A percentile compares a stretch with the other conserved stretches of the same genome.
Conservation (phyloP, 2,888 invertebrate genomes). For the Eupsilia transversa region DNA sequence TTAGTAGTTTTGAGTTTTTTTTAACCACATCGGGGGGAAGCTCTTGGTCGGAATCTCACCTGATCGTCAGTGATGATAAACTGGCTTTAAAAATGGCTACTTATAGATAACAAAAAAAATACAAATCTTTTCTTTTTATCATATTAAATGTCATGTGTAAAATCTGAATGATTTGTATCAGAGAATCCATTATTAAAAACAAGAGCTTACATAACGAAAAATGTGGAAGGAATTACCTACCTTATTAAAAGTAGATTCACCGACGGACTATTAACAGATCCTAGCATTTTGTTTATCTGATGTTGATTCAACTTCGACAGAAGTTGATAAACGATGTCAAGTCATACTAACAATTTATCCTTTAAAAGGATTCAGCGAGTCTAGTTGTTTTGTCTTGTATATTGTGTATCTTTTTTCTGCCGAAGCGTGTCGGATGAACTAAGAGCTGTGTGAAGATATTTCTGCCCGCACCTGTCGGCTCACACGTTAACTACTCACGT, state of each 20-base stretch:
- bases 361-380: slow-evolving; percentile 56
- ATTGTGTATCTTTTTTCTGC: slow-evolving; percentile 75
- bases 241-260: slow-evolving; percentile 16
- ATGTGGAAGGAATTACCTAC: background rate
- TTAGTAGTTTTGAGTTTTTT: no score
- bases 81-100: no score
- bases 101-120: no score
- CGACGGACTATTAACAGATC: slow-evolving; percentile 27
- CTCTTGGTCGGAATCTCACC: no score
- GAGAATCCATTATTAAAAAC: slow-evolving; percentile 21
- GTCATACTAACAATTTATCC: slow-evolving; percentile 68
- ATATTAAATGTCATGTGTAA: no score
- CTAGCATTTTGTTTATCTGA: slow-evolving; percentile 51
- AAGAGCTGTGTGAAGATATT: slow-evolving; percentile 73
- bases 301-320: slow-evolving; percentile 55
- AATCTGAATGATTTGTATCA: slow-evolving; percentile 13
- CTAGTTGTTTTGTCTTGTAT: slow-evolving; percentile 71
- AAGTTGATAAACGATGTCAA: slow-evolving; percentile 70
- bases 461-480: slow-evolving; percentile 80
- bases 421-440: slow-evolving; percentile 65
- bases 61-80: no score
- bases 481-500: slow-evolving; percentile 78
- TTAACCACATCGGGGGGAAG: no score
- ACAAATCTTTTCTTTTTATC: no score
- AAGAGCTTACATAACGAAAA: background rate